Evolutionary conservation across 2,888 invertebrate genomes (phyloP).

Genomic region (Ochlodes sylvanus): DNA sequence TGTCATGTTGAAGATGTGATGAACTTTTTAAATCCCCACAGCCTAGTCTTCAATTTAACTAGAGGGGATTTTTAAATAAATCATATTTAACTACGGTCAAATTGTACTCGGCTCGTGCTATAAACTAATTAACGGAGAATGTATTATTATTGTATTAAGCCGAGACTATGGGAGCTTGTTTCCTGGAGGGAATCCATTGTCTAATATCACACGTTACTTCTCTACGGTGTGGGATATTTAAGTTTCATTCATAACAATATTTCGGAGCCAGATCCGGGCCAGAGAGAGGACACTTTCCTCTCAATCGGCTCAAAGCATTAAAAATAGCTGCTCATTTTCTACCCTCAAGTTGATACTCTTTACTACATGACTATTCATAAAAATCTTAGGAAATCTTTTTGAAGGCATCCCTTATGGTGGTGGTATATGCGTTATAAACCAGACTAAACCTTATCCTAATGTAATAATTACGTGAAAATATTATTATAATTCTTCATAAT

Average conservation of each 20-base stretch:
- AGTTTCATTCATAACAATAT: conserved; percentile 34
- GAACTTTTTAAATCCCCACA: too few species aligned
- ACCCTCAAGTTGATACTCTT: conserved; percentile 38
- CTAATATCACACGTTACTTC: conserved; percentile 71
- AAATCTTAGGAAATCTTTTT: conserved; percentile 17
- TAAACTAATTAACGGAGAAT: neutral
- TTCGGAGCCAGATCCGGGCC: conserved; percentile 32
- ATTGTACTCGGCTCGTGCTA: neutral
- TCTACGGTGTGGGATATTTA: conserved; percentile 49
- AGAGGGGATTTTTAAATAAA: too few species aligned
- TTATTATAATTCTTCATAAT: neutral
- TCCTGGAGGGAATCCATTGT: conserved; percentile 55
- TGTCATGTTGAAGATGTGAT: too few species aligned
- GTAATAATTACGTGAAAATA: neutral
- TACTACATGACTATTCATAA: conserved; percentile 5
- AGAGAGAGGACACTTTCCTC: conserved; percentile 23
- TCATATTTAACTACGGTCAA: neutral
- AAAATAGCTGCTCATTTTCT: conserved; percentile 30
- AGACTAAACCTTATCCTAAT: conserved; percentile 23
- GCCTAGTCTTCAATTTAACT: too few species aligned
- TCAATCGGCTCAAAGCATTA: conserved; percentile 16
- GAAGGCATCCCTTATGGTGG: conserved; percentile 26
- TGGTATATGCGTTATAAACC: conserved; percentile 5
- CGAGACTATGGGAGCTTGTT: conserved; percentile 30
- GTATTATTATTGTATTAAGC: neutral